Evolutionary conservation across 2,113 vertebrate species (phyloP).

Genomic region (Pseudorectes ferrugineus): DNA sequence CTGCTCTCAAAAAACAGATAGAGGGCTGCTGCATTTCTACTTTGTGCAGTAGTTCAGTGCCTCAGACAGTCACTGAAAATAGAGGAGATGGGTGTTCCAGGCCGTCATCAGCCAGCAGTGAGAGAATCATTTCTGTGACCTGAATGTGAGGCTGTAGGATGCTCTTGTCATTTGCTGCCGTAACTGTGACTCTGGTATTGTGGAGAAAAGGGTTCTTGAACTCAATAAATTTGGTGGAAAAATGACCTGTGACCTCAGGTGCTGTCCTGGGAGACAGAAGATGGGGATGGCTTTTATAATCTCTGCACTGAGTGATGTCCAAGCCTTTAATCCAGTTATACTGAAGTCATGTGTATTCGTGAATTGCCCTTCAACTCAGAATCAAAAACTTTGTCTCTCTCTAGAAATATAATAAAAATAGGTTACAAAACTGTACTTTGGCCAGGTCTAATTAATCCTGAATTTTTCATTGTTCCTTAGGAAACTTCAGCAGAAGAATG

Average conservation of each 20-base stretch:
- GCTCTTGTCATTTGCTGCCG: background rate
- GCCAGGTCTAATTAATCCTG: background rate
- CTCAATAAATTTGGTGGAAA: background rate
- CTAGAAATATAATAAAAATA: background rate
- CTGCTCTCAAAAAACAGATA: background rate
- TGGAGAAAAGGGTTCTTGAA: background rate
- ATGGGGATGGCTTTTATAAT: background rate
- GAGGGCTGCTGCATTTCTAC: background rate
- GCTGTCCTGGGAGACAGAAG: background rate
- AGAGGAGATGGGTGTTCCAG: background rate
- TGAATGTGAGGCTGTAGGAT: background rate
- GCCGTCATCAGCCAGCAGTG: background rate
- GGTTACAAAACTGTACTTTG: background rate
- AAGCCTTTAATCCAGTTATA: background rate
- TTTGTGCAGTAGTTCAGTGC: background rate
- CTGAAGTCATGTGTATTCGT: background rate
- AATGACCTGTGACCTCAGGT: background rate
- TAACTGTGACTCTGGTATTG: background rate
- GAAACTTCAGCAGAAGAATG: background rate
- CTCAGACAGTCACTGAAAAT: background rate
- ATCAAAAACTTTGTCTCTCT: background rate
- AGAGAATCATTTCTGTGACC: background rate
- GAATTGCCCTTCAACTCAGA: background rate
- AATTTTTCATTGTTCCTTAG: background rate
- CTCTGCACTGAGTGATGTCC: background rate